These are phyloP conservation scores for Lithophane semibrunnea DNA, from an alignment of 2,888 invertebrate species.

Conservation along the genomic window DNA sequence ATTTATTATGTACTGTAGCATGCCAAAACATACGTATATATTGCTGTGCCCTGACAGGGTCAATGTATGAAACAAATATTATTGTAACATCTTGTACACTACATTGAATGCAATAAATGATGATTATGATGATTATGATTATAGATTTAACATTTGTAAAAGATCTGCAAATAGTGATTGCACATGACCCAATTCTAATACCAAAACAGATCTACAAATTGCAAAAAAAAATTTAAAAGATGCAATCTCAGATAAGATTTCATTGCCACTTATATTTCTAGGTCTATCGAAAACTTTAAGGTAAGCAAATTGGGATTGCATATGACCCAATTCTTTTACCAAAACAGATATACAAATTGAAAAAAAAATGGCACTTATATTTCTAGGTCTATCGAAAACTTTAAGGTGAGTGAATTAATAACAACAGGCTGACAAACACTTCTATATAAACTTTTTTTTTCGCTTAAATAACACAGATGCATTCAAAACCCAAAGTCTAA, in stretches of 20 bases:
- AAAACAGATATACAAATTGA: neutral
- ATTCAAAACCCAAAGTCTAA: neutral
- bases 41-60: no score
- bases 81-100: no score
- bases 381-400: neutral
- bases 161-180: neutral
- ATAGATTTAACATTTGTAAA: no score
- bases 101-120: no score
- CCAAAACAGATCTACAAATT: neutral
- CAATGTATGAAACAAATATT: no score
- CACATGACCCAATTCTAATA: neutral
- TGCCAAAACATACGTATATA: no score
- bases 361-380: slow-evolving; percentile 6
- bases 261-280: slow-evolving; percentile 3
- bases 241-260: slow-evolving; percentile 1
- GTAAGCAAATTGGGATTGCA: neutral
- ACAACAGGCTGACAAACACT: neutral
- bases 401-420: neutral
- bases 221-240: neutral
- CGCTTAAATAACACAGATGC: neutral
- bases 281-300: neutral
- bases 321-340: neutral
- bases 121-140: no score
- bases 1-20: no score
- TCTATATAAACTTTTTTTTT: neutral